Conservation (phyloP, 2,888 invertebrate species). For the Drosophila pegasa region DNA sequence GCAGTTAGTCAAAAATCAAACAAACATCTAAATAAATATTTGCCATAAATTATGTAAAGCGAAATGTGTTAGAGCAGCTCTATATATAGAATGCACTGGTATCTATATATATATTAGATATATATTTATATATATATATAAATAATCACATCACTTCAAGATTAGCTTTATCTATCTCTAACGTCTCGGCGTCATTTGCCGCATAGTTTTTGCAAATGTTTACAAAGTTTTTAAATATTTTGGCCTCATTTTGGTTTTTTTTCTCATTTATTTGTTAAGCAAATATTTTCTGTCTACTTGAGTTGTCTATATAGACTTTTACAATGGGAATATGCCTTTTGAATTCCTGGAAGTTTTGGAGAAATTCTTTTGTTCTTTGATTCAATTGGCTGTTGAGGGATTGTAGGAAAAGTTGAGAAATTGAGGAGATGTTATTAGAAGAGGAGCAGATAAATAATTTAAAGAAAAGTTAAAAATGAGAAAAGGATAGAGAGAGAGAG, state of each 20-base stretch:
- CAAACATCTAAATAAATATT: slow-evolving; percentile 10
- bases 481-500: not conserved
- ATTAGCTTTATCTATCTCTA: slow-evolving; percentile 16
- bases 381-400: not conserved
- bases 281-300: not conserved
- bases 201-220: not conserved
- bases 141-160: not conserved
- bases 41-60: slow-evolving; percentile 20
- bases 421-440: too few species aligned
- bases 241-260: not conserved
- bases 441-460: too few species aligned
- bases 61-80: not conserved
- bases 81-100: not conserved
- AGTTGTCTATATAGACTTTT: not conserved
- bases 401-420: not conserved
- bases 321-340: not conserved
- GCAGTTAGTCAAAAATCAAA: slow-evolving; percentile 7
- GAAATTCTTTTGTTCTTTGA: slow-evolving; percentile 2
- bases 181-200: not conserved
- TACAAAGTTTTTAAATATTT: not conserved
- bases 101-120: not conserved
- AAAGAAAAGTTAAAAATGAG: too few species aligned
- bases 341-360: not conserved
- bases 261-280: not conserved
- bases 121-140: not conserved